These are phyloP conservation scores for Folsomia manolachei DNA, from an alignment of 2,888 invertebrate species.

Conservation along the genomic window DNA sequence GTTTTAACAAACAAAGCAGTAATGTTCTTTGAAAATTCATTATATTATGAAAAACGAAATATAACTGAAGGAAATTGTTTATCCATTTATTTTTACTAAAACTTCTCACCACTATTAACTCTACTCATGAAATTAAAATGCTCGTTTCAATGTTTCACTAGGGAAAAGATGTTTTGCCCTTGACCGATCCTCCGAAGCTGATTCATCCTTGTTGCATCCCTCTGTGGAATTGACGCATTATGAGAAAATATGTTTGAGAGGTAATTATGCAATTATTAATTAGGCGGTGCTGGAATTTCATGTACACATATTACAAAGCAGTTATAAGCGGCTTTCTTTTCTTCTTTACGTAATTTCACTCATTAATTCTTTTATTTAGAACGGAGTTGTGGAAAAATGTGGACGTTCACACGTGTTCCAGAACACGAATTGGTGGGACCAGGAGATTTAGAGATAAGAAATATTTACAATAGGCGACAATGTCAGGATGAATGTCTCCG, in stretches of 20 bases:
- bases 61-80: no score
- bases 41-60: no score
- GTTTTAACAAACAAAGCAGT: no score
- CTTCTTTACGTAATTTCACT: neutral
- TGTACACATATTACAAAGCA: neutral
- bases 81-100: no score
- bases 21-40: no score
- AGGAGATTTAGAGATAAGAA: slow-evolving; percentile 55
- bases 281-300: neutral
- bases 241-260: slow-evolving; percentile 56
- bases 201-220: slow-evolving; percentile 53
- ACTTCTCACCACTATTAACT: no score
- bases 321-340: neutral
- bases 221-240: slow-evolving; percentile 55
- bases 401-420: slow-evolving; percentile 58
- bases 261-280: slow-evolving; percentile 48
- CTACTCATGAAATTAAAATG: no score
- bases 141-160: no score
- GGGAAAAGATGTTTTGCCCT: slow-evolving; percentile 55
- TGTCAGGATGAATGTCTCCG: slow-evolving; percentile 58
- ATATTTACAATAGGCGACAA: slow-evolving; percentile 55
- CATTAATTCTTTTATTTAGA: slow-evolving; percentile 46
- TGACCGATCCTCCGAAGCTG: slow-evolving; percentile 54
- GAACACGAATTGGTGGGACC: slow-evolving; percentile 57
- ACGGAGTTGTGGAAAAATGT: slow-evolving; percentile 54